These are phyloP conservation scores for Galbula dea DNA, from an alignment of 2,113 vertebrate species.

Conservation along the genomic window DNA sequence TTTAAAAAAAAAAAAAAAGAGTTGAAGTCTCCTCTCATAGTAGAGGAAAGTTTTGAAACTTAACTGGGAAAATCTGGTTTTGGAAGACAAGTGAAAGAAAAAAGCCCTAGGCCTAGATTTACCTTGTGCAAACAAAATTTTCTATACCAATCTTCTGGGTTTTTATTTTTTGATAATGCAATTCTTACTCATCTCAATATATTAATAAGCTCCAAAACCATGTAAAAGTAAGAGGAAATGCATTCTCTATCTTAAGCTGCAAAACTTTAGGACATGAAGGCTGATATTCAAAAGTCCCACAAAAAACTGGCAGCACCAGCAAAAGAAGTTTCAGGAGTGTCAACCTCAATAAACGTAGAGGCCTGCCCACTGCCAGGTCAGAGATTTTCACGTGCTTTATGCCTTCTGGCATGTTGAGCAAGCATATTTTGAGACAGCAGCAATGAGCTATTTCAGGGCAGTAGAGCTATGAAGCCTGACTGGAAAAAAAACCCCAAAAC, in stretches of 20 bases:
- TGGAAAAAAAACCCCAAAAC: background rate
- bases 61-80: background rate
- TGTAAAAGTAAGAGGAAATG: background rate
- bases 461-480: background rate
- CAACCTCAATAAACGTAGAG: background rate
- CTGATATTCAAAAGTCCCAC: background rate
- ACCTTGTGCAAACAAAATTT: background rate
- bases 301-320: background rate
- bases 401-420: slow-evolving; percentile 14
- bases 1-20: background rate
- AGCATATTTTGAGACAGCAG: slow-evolving; percentile 4
- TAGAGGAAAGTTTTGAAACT: background rate
- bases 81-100: background rate
- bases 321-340: slow-evolving; percentile 13
- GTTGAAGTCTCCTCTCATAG: background rate
- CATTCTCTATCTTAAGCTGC: background rate
- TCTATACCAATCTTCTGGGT: background rate
- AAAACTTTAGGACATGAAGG: background rate
- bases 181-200: background rate
- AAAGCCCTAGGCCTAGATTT: background rate
- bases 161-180: background rate
- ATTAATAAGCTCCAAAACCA: background rate
- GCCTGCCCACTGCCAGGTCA: background rate
- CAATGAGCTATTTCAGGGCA: background rate
- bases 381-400: background rate